Evolutionary conservation across 2,113 vertebrate genomes (phyloP), one percentile per base, ranked within the genome.

Genomic region (Eurystomus gularis): DNA sequence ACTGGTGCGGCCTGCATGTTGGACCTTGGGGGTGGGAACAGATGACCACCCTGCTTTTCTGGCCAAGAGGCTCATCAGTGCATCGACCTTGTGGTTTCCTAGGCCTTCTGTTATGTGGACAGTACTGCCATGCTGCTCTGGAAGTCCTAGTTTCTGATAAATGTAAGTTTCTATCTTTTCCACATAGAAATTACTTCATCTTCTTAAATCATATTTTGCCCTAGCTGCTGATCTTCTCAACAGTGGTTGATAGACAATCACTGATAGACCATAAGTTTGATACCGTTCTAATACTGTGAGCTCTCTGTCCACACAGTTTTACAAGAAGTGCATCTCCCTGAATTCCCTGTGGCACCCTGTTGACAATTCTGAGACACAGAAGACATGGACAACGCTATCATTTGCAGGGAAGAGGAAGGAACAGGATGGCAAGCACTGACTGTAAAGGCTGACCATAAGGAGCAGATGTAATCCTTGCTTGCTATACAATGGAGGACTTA

Each of bases 21-120:
- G 88, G 65, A 48, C 29, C 21, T 44, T 48, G 17, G 20, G 8
- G 26, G 14, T 75, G 13, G 42, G 46, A 70, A 66, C 26, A 65
- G 40, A 20, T 52, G 51, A 23, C 40, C 25, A 33, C 16, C 9
- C 16, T 48, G 46, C 44, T 60, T 72, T 78, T 17, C n/a, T 35
- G 46, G 10, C 24, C 40, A 49, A 29, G 25, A 85, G 5, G 25
- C 26, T 62, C 61, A 35, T 29, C 17, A 51, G 40, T 48, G 23
- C 0, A 0, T 17, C 4, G 26, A 37, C 48, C 42, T 70, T 2
- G 3, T 49, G 9, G 13, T 40, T 73, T 31, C 48, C 31, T 51
- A 31, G 29, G 69, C 19, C 12, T 25, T 86, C 12, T 72, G 13
- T 81, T 55, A 12, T 2, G 5, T 72, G 26, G 31, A 13, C 24